A percentile compares a stretch with the other conserved stretches of the same genome.
phyloP scores from a whole-genome alignment of 2,113 vertebrate genomes.

The Calypte anna region DNA sequence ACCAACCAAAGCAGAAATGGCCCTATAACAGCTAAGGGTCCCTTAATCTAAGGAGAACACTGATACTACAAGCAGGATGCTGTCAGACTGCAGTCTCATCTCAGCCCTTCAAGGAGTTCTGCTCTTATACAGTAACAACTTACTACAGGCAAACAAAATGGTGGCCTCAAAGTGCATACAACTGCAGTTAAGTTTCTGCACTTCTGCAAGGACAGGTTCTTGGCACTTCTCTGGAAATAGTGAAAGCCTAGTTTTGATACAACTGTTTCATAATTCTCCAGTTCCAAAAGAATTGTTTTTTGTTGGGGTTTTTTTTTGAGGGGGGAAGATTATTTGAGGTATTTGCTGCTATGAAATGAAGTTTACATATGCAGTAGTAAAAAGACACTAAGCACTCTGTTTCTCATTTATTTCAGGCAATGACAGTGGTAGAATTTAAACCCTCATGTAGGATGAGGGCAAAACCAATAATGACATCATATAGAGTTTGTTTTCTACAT shows the following conservation, averaged over 20 bases:
- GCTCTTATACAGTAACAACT: not conserved
- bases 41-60: not conserved
- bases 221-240: not conserved
- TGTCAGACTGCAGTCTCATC: not conserved
- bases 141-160: not conserved
- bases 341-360: conserved; percentile 39
- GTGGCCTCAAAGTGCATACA: not conserved
- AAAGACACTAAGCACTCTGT: conserved; percentile 58
- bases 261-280: not conserved
- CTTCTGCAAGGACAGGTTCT: not conserved
- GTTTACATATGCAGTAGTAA: conserved; percentile 46
- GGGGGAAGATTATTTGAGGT: not conserved
- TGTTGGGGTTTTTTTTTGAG: no score
- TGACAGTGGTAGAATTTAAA: conserved; percentile 66
- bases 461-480: conserved; percentile 73
- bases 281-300: not conserved
- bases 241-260: not conserved
- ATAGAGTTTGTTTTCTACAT: conserved; percentile 74
- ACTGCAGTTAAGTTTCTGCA: not conserved
- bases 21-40: not conserved
- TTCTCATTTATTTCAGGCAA: conserved; percentile 81
- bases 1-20: not conserved
- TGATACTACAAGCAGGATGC: fast-evolving
- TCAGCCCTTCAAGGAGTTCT: not conserved
- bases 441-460: conserved; percentile 56